Base-by-base conservation (phyloP, 2,888 invertebrate species). In the Chalcosyrphus nemorum region DNA sequence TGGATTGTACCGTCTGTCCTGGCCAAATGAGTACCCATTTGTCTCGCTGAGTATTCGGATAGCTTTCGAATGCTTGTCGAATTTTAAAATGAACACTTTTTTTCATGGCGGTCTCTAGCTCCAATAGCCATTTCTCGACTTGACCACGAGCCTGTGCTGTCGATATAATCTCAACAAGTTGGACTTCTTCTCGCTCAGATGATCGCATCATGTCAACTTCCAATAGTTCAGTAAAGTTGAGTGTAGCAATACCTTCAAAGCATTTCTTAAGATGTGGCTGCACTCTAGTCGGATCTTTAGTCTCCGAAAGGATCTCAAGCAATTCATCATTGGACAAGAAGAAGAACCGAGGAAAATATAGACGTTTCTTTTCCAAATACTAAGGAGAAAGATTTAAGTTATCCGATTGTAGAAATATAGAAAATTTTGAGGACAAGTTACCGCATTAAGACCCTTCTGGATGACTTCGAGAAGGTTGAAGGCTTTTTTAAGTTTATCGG, bases 251-350 rank as follows among this genome's bases (percentile, higher is more conserved):
- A 4, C 98, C 98, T 91, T 98, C 98, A 93, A 97, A 98, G 89
- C 98, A 98, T 91, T 98, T 98, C 93, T 98, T 98, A 87, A 98
- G 92, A 92, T 98, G 98, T 24, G 98, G 98, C 89, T 98, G 98
- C 3, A 98, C 98, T 50, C 97, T 94, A 86, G 95, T 97, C 0
- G 98, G 98, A 93, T 99, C 98, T 91, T 98, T 98, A 0, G 98
- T 99, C 92, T 99, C 98, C 0, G 98, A 98, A 13, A 99, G 92
- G 86, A 99, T 99, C 92, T 98, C 98, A 75, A 98, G 92, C 81
- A 99, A 91, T 90, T 99, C 98, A 89, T 98, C 98, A 89, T 99
- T 98, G 38, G 98, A 98, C 77, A 99, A 92, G 92, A 99, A 98
- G 94, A 98, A 99, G 93, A 99, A 98, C 86, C 98, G 93, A 0